Evolutionary conservation across 1,140 invertebrate genomes (phyloP), one percentile per base, ranked within the genome.

Genomic region (Drosophila dunni): DNA sequence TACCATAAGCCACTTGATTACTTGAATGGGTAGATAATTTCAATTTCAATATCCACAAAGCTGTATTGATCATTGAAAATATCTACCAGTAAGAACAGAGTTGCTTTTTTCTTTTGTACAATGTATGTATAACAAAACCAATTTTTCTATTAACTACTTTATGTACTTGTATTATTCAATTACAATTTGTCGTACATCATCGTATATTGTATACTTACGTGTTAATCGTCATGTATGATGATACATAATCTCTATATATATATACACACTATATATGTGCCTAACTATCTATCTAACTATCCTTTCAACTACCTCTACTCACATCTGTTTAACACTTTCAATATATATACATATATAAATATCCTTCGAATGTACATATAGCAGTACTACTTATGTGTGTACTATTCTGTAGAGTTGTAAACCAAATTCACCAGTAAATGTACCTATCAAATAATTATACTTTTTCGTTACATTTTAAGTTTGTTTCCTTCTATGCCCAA

Each of bases 61-160:
- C 56, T 60, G 56, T 54, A 72, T 54, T 70, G 83, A 75, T 60
- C 71, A 85, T 81, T 90, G 84, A 86, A 86, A 91, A 86, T 90
- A 82, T 90, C 80, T 88, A 88, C 46, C 63, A 67, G 17, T 65
- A 54, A 77, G 67, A 82, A 76, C 71, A 83, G 68, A 89, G 84
- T 88, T 88, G 84, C 79, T 88, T 88, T 88, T 88, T 89, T 83
- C 78, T 86, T 85, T 85, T 84, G 78, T 84, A 81, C 81, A 29
- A 85, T 72, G 81, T 85, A 85, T 88, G 79, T 79, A 82, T 86
- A 82, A 67, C 72, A 57, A 62, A 51, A 29, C 24, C 44, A 17
- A 58, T 11, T 57, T 29, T 6, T 56, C 38, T 51, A 60, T 33
- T 48, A 50, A 33, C 38, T 29, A 44, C 17, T 42, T 38, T 36